phyloP scores from a whole-genome alignment of 1,140 invertebrate genomes.

The Apocrypta bakeri region DNA sequence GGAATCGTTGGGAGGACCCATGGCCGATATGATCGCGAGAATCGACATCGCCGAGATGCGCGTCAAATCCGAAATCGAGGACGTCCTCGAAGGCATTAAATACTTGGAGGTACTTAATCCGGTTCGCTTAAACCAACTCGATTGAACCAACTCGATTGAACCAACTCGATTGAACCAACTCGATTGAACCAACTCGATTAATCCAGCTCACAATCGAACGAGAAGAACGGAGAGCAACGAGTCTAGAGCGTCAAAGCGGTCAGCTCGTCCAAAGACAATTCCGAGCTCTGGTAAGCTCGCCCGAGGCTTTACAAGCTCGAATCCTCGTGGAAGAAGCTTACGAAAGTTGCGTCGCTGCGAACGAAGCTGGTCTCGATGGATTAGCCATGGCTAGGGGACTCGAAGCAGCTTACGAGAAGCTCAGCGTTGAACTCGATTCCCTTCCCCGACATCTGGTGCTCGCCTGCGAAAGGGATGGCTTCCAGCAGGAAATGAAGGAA shows the following conservation, averaged over 20 bases:
- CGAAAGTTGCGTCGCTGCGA: conserved; percentile 77
- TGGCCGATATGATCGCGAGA: conserved; percentile 73
- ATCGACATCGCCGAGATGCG: conserved; percentile 66
- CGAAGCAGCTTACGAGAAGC: conserved; percentile 77
- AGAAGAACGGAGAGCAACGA: conserved; percentile 68
- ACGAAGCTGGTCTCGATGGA: conserved; percentile 72
- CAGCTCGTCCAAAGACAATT: conserved; percentile 72
- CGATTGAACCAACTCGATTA: no score
- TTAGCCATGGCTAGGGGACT: conserved; percentile 77
- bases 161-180: no score
- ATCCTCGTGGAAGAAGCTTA: conserved; percentile 81
- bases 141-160: no score
- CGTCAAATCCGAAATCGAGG: conserved; percentile 65
- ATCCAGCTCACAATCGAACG: conserved; percentile 63
- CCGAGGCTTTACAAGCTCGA: conserved; percentile 75
- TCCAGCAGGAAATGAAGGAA: conserved; percentile 75
- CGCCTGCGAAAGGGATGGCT: conserved; percentile 76
- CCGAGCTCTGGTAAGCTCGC: conserved; percentile 74
- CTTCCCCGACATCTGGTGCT: conserved; percentile 77
- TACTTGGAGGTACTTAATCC: conserved; percentile 68
- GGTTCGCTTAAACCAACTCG: no score
- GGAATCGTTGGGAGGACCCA: conserved; percentile 77
- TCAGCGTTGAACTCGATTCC: conserved; percentile 76
- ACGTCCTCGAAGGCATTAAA: conserved; percentile 63
- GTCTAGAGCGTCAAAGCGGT: conserved; percentile 71